A percentile compares a stretch with the other conserved stretches of the same genome.
Conservation (phyloP, 30 jellyfish, hydroid and myxozoan genomes). For the Cassiopea xamachana region DNA sequence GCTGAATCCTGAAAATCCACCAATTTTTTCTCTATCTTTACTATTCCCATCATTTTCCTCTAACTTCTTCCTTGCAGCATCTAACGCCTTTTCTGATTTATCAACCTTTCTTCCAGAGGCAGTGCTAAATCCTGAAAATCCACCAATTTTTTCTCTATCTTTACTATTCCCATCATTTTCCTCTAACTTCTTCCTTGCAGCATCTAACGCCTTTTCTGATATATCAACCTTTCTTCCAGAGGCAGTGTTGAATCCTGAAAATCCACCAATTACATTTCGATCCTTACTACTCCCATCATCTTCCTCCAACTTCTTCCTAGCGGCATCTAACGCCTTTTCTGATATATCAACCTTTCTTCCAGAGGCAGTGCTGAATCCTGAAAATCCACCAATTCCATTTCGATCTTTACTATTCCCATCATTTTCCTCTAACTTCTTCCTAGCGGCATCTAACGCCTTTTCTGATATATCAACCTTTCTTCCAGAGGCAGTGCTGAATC, state of each 20-base stretch:
- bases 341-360: constrained; percentile 61
- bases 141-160: not conserved
- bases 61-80: constrained; percentile 42
- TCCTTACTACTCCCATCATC: not conserved
- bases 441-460: constrained; percentile 65
- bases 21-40: not conserved
- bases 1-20: constrained; percentile 62
- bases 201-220: constrained; percentile 29
- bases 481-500: constrained; percentile 76
- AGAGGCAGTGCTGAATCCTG: constrained; percentile 68
- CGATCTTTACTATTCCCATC: not conserved
- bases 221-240: constrained; percentile 61
- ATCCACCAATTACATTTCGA: not conserved
- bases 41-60: not conserved
- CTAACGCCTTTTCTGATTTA: constrained; percentile 33
- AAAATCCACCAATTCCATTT: not conserved
- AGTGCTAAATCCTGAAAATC: constrained; percentile 61
- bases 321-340: constrained; percentile 57
- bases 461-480: constrained; percentile 40
- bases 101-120: constrained; percentile 65
- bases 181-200: constrained; percentile 45
- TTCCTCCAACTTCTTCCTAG: constrained; percentile 43
- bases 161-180: not conserved
- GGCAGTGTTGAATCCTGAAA: constrained; percentile 68
- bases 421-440: constrained; percentile 27